phyloP scores from a whole-genome alignment of 2,113 vertebrate genomes.

The Hippopotamus amphibius region DNA sequence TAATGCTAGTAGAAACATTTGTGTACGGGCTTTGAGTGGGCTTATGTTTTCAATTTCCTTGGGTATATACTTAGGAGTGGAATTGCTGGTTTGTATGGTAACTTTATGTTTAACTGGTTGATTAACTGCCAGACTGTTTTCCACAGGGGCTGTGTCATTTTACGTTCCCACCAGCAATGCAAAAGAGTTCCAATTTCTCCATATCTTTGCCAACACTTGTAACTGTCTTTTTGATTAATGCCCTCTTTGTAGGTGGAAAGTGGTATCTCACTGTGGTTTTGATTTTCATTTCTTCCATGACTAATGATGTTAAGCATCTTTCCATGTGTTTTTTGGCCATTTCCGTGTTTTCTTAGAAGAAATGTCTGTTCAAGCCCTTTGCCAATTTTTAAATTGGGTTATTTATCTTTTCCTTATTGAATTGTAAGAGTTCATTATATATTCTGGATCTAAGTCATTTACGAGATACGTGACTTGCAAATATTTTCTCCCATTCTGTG shows the following conservation, averaged over 20 bases:
- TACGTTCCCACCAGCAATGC: background rate
- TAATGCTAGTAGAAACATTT: constrained; percentile 12
- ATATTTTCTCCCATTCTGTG: background rate
- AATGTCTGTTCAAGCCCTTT: background rate
- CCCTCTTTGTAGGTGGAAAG: background rate
- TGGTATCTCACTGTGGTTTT: constrained; percentile 24
- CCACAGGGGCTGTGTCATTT: background rate
- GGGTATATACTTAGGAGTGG: background rate
- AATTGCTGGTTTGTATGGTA: background rate
- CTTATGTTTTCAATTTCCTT: constrained; percentile 31
- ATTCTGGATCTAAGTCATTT: background rate
- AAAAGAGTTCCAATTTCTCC: background rate
- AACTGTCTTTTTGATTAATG: background rate
- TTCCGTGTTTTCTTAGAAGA: background rate
- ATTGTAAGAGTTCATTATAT: background rate
- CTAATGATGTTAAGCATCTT: background rate
- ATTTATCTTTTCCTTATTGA: background rate
- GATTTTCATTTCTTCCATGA: background rate
- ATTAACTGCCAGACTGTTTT: background rate
- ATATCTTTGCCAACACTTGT: background rate
- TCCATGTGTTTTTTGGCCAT: background rate
- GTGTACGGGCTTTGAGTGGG: background rate
- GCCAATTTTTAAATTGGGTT: background rate
- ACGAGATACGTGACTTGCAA: background rate
- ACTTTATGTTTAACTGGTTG: background rate